Percentiles rank a stretch among this genome's conserved stretches.
Conservation (phyloP, 2,888 invertebrate genomes). For the Thecocarcelia acutangulata region DNA sequence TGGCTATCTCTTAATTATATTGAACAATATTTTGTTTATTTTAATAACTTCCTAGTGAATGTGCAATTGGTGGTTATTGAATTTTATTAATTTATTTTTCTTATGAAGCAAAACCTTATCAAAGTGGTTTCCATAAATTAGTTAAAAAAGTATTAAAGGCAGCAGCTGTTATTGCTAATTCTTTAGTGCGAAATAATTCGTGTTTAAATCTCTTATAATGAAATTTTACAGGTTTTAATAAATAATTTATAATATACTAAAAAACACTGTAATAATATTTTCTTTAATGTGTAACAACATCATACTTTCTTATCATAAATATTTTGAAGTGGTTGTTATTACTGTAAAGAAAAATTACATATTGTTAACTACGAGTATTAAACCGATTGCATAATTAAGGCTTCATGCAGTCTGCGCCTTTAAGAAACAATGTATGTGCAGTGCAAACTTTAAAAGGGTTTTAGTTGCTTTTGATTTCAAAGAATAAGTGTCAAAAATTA, state of each 20-base stretch:
- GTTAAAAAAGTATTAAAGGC: constrained; percentile 8
- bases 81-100: neutral
- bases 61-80: constrained; percentile 15
- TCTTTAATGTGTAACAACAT: constrained; percentile 11
- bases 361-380: no score
- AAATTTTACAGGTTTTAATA: neutral
- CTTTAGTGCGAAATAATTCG: neutral
- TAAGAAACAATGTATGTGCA: neutral
- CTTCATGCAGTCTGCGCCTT: neutral
- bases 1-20: neutral
- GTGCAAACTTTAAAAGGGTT: neutral
- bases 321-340: neutral
- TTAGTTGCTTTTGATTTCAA: neutral
- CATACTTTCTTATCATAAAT: neutral
- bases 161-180: neutral
- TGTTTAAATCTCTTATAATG: neutral
- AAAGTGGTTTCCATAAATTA: constrained; percentile 7
- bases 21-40: constrained; percentile 26
- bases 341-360: no score
- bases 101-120: constrained; percentile 26
- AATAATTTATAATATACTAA: neutral
- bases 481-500: constrained; percentile 30
- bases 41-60: constrained; percentile 25
- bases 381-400: constrained; percentile 5
- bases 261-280: neutral